phyloP scores from a whole-genome alignment of 2,888 invertebrate species.

The Halocaridina rubra region DNA sequence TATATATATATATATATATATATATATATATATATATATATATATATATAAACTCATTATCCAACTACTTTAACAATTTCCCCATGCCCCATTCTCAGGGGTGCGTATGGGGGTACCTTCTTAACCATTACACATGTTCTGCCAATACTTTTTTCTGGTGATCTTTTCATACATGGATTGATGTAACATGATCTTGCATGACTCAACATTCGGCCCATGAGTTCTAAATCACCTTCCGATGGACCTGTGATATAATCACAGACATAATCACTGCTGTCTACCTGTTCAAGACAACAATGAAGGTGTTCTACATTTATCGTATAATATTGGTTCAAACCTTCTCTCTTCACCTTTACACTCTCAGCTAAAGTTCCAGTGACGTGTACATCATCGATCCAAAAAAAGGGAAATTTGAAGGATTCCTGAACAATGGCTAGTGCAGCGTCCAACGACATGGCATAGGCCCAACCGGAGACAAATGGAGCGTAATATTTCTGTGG shows the following conservation, averaged over 20 bases:
- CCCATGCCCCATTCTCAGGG: slow-evolving; percentile 15
- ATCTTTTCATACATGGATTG: slow-evolving; percentile 72
- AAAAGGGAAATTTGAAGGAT: slow-evolving; percentile 73
- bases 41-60: background rate
- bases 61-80: background rate
- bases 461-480: slow-evolving; percentile 87
- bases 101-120: background rate
- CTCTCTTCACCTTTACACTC: slow-evolving; percentile 72
- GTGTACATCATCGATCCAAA: slow-evolving; percentile 93
- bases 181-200: slow-evolving; percentile 75
- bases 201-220: slow-evolving; percentile 77
- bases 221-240: slow-evolving; percentile 79
- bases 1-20: background rate
- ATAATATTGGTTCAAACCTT: slow-evolving; percentile 70
- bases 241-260: slow-evolving; percentile 82
- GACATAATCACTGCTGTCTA: slow-evolving; percentile 75
- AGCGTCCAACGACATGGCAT: slow-evolving; percentile 78
- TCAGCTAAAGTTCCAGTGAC: slow-evolving; percentile 83
- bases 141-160: slow-evolving; percentile 71
- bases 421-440: slow-evolving; percentile 73
- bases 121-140: slow-evolving; percentile 74
- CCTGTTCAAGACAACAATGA: slow-evolving; percentile 77
- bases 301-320: slow-evolving; percentile 79
- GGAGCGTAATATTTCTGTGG: slow-evolving; percentile 75
- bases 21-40: background rate